Evolutionary conservation across 2,113 vertebrate species (phyloP).

Genomic region (Platysteira castanea): DNA sequence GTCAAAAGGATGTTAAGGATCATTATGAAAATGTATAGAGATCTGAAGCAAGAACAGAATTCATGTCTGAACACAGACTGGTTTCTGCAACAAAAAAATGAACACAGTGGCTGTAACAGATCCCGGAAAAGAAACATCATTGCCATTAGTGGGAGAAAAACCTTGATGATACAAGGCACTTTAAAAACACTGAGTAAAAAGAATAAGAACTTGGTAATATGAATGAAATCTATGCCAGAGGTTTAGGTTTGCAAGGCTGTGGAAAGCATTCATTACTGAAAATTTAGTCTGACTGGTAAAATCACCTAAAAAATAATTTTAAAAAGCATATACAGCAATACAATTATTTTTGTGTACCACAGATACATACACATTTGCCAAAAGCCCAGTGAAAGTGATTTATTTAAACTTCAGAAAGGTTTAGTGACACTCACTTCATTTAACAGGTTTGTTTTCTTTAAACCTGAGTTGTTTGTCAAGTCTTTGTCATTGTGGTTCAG

Average conservation of each 20-base stretch:
- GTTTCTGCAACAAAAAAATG: background rate
- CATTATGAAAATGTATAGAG: background rate
- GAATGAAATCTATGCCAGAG: background rate
- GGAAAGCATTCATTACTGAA: background rate
- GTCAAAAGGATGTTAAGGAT: background rate
- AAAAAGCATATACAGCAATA: background rate
- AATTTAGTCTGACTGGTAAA: background rate
- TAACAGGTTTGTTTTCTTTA: background rate
- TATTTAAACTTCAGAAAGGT: background rate
- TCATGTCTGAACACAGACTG: background rate
- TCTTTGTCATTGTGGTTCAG: background rate
- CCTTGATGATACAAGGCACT: background rate
- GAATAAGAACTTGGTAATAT: background rate
- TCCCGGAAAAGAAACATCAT: background rate
- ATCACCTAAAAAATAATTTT: background rate
- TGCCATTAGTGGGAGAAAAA: background rate
- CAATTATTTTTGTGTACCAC: background rate
- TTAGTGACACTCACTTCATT: background rate
- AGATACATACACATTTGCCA: background rate
- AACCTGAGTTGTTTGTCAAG: background rate
- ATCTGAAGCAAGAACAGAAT: background rate
- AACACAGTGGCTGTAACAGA: background rate
- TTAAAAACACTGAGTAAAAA: background rate
- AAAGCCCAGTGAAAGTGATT: background rate
- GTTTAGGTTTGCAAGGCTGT: background rate